Evolutionary conservation across 2,888 invertebrate genomes (phyloP).

Genomic region (Anarsia innoxiella): DNA sequence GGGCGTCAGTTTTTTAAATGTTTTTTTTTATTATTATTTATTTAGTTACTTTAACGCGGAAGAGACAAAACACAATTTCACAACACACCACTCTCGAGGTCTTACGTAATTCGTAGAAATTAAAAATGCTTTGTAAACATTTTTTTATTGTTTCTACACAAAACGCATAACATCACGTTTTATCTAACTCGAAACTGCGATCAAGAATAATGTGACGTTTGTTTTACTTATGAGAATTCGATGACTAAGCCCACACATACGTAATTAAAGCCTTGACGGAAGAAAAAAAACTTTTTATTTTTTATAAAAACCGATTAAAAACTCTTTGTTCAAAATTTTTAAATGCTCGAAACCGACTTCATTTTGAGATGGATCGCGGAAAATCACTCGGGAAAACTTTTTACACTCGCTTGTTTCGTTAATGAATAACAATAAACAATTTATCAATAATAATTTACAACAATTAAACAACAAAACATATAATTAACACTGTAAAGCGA

Average conservation of each 20-base stretch:
- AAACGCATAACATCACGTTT: conserved; percentile 11
- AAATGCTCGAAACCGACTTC: too few relatives aligned
- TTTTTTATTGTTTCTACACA: conserved; percentile 4
- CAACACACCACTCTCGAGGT: not conserved
- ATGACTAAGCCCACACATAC: not conserved
- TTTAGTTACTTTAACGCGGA: too few relatives aligned
- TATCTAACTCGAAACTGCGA: conserved; percentile 6
- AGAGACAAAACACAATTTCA: not conserved
- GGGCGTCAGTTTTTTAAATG: too few relatives aligned
- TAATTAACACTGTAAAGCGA: conserved; percentile 62
- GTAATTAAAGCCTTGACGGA: not conserved
- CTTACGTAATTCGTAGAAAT: conserved; percentile 14
- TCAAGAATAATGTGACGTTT: not conserved
- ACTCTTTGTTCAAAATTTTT: conserved; percentile 4
- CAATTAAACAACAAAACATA: conserved; percentile 41
- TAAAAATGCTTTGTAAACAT: conserved; percentile 10
- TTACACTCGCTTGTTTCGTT: conserved; percentile 36
- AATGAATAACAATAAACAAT: conserved; percentile 30
- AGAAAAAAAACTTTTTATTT: not conserved
- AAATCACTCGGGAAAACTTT: conserved; percentile 28
- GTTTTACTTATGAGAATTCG: conserved; percentile 14
- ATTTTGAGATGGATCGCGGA: too few relatives aligned
- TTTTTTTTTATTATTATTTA: too few relatives aligned
- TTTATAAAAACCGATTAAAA: not conserved
- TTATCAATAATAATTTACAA: conserved; percentile 28